phyloP scores from a whole-genome alignment of 1,140 invertebrate genomes.

The Panonychus citri region DNA sequence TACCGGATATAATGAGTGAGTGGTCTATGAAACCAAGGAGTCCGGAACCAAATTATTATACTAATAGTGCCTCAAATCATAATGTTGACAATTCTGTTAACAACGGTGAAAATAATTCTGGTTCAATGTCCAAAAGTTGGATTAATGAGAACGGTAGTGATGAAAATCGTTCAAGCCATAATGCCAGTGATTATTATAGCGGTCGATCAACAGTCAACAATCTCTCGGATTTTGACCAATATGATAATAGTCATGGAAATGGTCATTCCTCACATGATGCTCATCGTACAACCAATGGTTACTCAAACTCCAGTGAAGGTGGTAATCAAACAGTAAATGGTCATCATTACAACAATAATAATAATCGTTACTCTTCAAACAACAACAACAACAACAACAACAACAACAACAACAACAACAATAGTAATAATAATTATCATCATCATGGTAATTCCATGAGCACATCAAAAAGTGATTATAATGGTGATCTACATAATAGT shows the following conservation, averaged over 20 bases:
- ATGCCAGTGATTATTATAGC: not conserved
- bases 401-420: no score
- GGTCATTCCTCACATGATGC: not conserved
- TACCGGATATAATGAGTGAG: conserved; percentile 3
- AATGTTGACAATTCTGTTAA: not conserved
- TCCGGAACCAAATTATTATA: not conserved
- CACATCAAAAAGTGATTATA: not conserved
- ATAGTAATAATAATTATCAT: not conserved
- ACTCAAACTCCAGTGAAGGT: not conserved
- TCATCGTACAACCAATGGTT: not conserved
- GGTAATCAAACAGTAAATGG: not conserved
- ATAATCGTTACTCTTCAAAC: not conserved
- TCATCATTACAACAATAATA: not conserved
- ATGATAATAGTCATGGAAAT: no score
- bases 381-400: no score
- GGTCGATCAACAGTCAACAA: no score
- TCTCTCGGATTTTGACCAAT: no score
- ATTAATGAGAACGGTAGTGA: not conserved
- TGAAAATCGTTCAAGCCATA: not conserved
- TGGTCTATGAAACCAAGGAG: conserved; percentile 1
- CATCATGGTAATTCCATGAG: not conserved
- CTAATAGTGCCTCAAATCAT: not conserved
- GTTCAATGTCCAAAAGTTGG: not conserved
- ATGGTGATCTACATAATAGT: not conserved
- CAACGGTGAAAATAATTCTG: not conserved